Evolutionary conservation across 2,113 vertebrate genomes (phyloP), one percentile per base, ranked within the genome.

Genomic region (Climacteris rufus): DNA sequence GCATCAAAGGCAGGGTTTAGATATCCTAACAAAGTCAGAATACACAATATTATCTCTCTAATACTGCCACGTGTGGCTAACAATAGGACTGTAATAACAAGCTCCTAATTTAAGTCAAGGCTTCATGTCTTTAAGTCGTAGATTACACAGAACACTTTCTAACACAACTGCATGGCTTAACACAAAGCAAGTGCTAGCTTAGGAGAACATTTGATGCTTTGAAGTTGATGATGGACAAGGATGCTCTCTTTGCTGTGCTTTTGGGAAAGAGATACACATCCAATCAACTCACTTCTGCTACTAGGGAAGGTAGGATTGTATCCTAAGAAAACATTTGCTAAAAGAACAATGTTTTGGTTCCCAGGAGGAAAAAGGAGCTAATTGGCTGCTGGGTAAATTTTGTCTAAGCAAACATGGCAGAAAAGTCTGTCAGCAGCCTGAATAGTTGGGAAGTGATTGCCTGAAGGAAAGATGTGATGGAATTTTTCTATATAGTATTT

Each of bases 291-390:
- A 30, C 4, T 35, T 92, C 37, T 64, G 25, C 49, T 40, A 7
- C 13, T 40, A 72, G 42, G 28, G 57, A 80, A 85, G 15, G 60
- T 14, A 63, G 28, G 71, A 11, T 50, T 71, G 8, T 81, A 79
- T 81, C 81, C 87, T 94, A 89, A 95, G 13, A 88, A 91, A 96
- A 87, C 33, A 35, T 81, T 53, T 88, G 35, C 40, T 88, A 84
- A 93, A 94, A 91, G 22, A 96, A 59, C 45, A 97, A 80, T 74
- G 71, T 44, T 76, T 83, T 76, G 27, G 42, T 88, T 96, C 66
- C 81, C 54, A 56, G 69, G 71, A 85, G 37, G 40, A 22, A 94
- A 92, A 83, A 61, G 21, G 61, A 95, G 35, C 39, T 92, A 89
- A 94, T 40, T 45, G 30, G 44, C 83, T 90, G 39, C 54, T 84